phyloP scores from a whole-genome alignment of 1,140 invertebrate species.

The Drosophila tristis region DNA sequence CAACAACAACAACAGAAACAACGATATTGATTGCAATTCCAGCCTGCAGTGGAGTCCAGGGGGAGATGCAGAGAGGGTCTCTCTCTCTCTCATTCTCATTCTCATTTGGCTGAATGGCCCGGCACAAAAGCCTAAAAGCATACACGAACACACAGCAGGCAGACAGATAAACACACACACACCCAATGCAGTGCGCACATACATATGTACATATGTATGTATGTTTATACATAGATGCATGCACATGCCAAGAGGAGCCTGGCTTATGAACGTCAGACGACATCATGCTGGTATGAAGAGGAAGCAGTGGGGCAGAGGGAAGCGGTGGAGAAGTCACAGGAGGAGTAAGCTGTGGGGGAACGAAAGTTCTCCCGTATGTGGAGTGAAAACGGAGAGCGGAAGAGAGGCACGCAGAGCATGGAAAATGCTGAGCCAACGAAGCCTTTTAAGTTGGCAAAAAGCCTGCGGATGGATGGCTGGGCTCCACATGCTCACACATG shows the following conservation, averaged over 20 bases:
- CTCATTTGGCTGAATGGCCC: slow-evolving; percentile 53
- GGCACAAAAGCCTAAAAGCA: slow-evolving; percentile 79
- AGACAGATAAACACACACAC: slow-evolving; percentile 51
- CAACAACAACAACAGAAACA: slow-evolving; percentile 62
- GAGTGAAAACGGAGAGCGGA: not conserved
- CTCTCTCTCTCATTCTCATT: slow-evolving; percentile 26
- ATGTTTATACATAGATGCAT: slow-evolving; percentile 11
- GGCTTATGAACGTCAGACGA: slow-evolving; percentile 65
- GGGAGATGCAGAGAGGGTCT: slow-evolving; percentile 17
- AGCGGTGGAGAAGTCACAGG: slow-evolving; percentile 22
- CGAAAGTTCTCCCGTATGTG: slow-evolving; percentile 5
- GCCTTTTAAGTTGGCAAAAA: slow-evolving; percentile 75
- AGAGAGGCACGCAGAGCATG: slow-evolving; percentile 10
- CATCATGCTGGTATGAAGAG: slow-evolving; percentile 43
- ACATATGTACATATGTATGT: not conserved
- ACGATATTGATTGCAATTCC: slow-evolving; percentile 80
- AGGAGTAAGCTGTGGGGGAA: slow-evolving; percentile 12
- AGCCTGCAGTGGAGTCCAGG: slow-evolving; percentile 51
- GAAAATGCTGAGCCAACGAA: slow-evolving; percentile 65
- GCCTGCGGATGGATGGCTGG: slow-evolving; percentile 37
- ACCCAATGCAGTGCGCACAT: slow-evolving; percentile 17
- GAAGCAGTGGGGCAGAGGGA: slow-evolving; percentile 38
- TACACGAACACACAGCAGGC: slow-evolving; percentile 43
- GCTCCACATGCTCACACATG: slow-evolving; percentile 22
- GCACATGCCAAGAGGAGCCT: slow-evolving; percentile 31